Evolutionary conservation across 2,888 invertebrate species (phyloP).

Genomic region (Drosophila kanekoi): DNA sequence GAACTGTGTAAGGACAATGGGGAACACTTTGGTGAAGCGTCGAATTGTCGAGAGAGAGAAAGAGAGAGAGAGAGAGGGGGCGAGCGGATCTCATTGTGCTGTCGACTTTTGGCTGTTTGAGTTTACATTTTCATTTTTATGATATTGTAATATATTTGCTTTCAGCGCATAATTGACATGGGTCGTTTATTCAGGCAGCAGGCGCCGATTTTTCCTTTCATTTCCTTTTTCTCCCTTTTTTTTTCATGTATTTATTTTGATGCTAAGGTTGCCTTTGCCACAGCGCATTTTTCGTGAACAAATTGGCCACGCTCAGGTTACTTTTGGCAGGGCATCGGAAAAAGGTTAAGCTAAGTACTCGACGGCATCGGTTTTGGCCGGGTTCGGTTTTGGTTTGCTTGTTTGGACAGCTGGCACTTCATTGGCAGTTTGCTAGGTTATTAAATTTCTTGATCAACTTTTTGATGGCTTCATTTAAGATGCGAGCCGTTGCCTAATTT

Average conservation of each 20-base stretch:
- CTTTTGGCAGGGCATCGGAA: constrained; percentile 38
- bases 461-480: constrained; percentile 70
- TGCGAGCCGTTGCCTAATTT: constrained; percentile 29
- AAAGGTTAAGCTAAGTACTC: constrained; percentile 73
- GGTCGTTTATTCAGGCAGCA: constrained; percentile 71
- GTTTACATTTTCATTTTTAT: constrained; percentile 74
- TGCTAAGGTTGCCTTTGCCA: constrained; percentile 4
- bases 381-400: constrained; percentile 24
- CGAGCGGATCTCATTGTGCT: constrained; percentile 32
- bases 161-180: constrained; percentile 80
- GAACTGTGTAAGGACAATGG: constrained; percentile 9
- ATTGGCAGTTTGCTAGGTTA: constrained; percentile 70
- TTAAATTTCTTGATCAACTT: constrained; percentile 72
- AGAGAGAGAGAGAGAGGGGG: no score
- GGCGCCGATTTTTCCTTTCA: constrained; percentile 51
- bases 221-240: constrained; percentile 10
- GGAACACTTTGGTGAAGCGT: neutral
- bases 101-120: constrained; percentile 73
- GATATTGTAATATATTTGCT: constrained; percentile 82
- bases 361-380: constrained; percentile 22
- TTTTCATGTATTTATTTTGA: constrained; percentile 12
- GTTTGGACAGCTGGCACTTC: constrained; percentile 80
- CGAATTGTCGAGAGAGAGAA: no score
- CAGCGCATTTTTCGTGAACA: constrained; percentile 31
- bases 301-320: constrained; percentile 77